Evolutionary conservation across 2,797 vertebrate genomes (phyloP).

Genomic region (Scolopax bukidnonensis): DNA sequence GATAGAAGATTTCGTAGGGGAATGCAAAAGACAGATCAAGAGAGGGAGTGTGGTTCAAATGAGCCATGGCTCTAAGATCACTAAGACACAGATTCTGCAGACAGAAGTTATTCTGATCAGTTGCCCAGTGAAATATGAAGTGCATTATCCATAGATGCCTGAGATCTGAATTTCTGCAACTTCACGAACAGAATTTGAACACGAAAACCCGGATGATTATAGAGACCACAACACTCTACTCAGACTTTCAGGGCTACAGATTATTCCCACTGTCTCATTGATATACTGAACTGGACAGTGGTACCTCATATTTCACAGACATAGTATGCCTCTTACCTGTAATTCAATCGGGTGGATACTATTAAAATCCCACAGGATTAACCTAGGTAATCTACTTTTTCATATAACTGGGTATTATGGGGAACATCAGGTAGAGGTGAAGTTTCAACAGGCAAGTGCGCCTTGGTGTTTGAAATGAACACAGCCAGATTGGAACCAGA

Average conservation of each 20-base stretch:
- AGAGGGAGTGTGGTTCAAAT: not conserved
- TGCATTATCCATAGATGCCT: not conserved
- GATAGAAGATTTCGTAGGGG: not conserved
- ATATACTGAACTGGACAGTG: not conserved
- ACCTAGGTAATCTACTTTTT: not conserved
- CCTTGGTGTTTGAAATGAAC: not conserved
- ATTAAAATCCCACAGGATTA: not conserved
- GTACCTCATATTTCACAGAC: not conserved
- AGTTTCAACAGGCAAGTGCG: not conserved
- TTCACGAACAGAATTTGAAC: not conserved
- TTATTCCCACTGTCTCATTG: not conserved
- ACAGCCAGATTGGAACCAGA: not conserved
- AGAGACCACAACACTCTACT: not conserved
- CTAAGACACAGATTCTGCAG: not conserved
- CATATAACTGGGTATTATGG: not conserved
- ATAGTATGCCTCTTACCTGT: not conserved
- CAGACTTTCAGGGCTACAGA: not conserved
- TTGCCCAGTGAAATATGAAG: not conserved
- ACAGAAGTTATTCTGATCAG: conserved; percentile 1
- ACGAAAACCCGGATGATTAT: not conserved
- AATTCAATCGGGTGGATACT: not conserved
- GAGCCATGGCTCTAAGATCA: not conserved
- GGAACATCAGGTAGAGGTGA: not conserved
- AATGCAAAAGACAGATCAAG: not conserved
- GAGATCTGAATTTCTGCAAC: not conserved